phyloP scores from a whole-genome alignment of 2,113 vertebrate genomes.

The Callopanchax toddi region DNA sequence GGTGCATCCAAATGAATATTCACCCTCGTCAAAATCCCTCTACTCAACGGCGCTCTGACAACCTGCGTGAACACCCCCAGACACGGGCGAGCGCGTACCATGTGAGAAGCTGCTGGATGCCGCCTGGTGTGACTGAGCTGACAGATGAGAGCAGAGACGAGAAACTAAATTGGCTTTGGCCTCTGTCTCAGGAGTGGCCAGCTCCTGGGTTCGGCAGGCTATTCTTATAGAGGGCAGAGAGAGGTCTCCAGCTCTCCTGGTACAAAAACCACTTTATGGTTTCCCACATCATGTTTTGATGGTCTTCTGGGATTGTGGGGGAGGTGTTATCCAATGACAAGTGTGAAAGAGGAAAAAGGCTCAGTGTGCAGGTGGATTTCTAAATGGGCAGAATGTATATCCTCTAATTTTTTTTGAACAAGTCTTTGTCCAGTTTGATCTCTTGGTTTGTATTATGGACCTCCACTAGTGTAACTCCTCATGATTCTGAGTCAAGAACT shows the following conservation, averaged over 20 bases:
- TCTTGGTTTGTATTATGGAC: background rate
- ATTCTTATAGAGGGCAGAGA: constrained; percentile 69
- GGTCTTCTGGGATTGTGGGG: constrained; percentile 36
- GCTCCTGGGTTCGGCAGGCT: constrained; percentile 59
- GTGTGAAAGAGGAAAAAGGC: constrained; percentile 44
- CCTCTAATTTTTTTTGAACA: background rate
- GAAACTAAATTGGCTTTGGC: constrained; percentile 65
- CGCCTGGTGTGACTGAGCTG: constrained; percentile 50
- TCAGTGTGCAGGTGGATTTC: constrained; percentile 16
- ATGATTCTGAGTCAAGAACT: no score
- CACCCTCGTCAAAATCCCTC: constrained; percentile 17
- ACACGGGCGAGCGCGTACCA: constrained; percentile 9
- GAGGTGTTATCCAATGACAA: constrained; percentile 55
- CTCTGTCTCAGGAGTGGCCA: constrained; percentile 61
- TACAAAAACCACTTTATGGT: constrained; percentile 60
- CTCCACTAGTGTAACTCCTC: no score
- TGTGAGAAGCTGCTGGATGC: constrained; percentile 47
- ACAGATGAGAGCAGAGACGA: constrained; percentile 36
- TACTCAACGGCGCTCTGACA: constrained; percentile 27
- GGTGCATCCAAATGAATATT: constrained; percentile 21
- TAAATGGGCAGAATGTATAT: constrained; percentile 12
- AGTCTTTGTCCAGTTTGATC: background rate
- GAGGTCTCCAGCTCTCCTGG: constrained; percentile 65
- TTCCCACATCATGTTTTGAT: constrained; percentile 56
- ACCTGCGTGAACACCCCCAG: constrained; percentile 22